Evolutionary conservation across 2,797 vertebrate genomes (phyloP).

Genomic region (Acanthiza pusilla): DNA sequence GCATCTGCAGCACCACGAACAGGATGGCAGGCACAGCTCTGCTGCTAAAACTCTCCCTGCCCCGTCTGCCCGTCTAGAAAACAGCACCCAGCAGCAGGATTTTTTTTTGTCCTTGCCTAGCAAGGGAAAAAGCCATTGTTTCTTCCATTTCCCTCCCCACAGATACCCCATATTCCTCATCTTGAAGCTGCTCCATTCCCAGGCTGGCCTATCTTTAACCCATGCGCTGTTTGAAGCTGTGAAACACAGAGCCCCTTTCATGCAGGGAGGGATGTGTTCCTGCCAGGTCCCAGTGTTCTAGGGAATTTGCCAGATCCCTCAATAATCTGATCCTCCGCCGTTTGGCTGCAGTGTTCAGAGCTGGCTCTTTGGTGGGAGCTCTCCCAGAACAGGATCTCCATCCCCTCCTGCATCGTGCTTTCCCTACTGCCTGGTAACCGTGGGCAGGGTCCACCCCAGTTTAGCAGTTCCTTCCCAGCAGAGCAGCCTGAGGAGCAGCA

Average conservation of each 20-base stretch:
- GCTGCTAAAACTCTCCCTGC: not conserved
- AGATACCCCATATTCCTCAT: not conserved
- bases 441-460: not conserved
- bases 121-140: not conserved
- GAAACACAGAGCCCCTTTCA: slow-evolving; percentile 44
- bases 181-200: not conserved
- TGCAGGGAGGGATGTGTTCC: not conserved
- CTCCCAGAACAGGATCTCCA: not conserved
- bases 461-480: not conserved
- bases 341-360: not conserved
- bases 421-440: not conserved
- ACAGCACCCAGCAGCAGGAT: not conserved
- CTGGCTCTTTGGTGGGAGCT: not conserved
- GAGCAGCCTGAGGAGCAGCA: not conserved
- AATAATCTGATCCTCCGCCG: slow-evolving; percentile 21
- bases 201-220: not conserved
- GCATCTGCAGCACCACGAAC: not conserved
- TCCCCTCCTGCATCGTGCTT: not conserved
- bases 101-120: not conserved
- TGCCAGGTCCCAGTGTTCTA: slow-evolving; percentile 40
- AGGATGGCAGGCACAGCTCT: not conserved
- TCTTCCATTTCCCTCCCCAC: not conserved
- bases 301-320: slow-evolving; percentile 53
- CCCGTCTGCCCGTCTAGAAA: not conserved
- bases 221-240: not conserved